A percentile compares a stretch with the other conserved stretches of the same genome.
phyloP scores from a whole-genome alignment of 2,113 vertebrate genomes.

The Desmodus rotundus region DNA sequence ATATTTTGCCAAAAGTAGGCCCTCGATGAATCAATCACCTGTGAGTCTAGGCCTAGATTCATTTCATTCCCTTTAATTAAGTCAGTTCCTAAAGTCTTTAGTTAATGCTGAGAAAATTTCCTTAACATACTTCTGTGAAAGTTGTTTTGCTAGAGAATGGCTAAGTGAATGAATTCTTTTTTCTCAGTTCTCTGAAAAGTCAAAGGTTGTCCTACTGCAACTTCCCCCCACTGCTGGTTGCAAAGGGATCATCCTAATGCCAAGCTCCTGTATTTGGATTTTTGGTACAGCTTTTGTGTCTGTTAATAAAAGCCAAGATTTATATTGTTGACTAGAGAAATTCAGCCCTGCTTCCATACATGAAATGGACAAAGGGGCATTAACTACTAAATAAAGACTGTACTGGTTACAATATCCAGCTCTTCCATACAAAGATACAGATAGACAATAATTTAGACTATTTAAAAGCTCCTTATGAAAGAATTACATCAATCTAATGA shows the following conservation, averaged over 20 bases:
- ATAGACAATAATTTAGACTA: neutral
- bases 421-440: neutral
- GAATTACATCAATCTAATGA: neutral
- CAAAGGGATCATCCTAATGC: neutral
- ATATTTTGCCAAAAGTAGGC: neutral
- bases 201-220: neutral
- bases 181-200: neutral
- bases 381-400: slow-evolving; percentile 5
- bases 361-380: neutral
- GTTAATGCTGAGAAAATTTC: slow-evolving; percentile 12
- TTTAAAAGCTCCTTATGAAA: neutral
- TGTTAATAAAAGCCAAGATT: slow-evolving; percentile 32
- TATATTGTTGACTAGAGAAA: slow-evolving; percentile 3
- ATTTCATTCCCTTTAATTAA: slow-evolving; percentile 15
- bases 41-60: neutral
- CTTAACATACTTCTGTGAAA: neutral
- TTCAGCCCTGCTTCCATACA: neutral
- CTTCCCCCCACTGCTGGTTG: neutral
- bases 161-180: neutral
- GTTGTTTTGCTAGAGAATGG: neutral
- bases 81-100: neutral
- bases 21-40: neutral
- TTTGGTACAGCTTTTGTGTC: neutral
- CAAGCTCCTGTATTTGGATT: neutral
- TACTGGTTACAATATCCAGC: neutral